Base-by-base conservation (phyloP, 1,140 invertebrate species). In the Ooceraea biroi region DNA sequence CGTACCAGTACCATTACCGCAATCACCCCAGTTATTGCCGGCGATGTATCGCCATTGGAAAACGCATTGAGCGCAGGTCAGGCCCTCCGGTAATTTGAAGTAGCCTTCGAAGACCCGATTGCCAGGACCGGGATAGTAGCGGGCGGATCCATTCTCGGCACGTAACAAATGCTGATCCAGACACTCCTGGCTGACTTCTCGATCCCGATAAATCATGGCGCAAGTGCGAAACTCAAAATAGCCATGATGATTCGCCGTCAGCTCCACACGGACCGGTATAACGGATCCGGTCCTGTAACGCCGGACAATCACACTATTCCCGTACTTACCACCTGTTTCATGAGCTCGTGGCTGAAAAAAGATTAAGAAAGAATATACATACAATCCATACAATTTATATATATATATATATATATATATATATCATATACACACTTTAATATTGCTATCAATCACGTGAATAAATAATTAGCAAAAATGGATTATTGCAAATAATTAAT, bases 211-310 rank as follows among this genome's bases (percentile, higher is more conserved):
- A 48, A 95, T 95, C 91, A 96, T 95, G 0, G 97, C 96, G 91
- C 98, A 99, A 0, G 98, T 89, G 76, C 97, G 95, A 93, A 99
- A 98, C 91, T 98, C 97, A 90, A 98, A 99, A 93, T 96, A 98
- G 11, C 98, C 98, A 85, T 96, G 95, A 92, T 98, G 97, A 88
- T 96, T 96, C 4, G 97, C 97, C 0, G 97, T 98, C 0, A 98
- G 89, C 90, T 98, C 97, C 0, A 98, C 95, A 36, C 96, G 95
- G 5, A 98, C 96, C 4, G 95, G 96, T 73, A 98, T 96, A 10
- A 95, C 93, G 12, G 96, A 95, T 36, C 96, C 96, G 0, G 96
- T 95, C 48, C 95, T 94, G 90, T 98, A 98, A 90, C 96, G 96
- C 0, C 97, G 95, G 0, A 97, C 97, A 41, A 98, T 97, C n/a